Percentiles rank a stretch among this genome's conserved stretches.
phyloP scores from a whole-genome alignment of 2,888 invertebrate species.

The Dorcus hopei region DNA sequence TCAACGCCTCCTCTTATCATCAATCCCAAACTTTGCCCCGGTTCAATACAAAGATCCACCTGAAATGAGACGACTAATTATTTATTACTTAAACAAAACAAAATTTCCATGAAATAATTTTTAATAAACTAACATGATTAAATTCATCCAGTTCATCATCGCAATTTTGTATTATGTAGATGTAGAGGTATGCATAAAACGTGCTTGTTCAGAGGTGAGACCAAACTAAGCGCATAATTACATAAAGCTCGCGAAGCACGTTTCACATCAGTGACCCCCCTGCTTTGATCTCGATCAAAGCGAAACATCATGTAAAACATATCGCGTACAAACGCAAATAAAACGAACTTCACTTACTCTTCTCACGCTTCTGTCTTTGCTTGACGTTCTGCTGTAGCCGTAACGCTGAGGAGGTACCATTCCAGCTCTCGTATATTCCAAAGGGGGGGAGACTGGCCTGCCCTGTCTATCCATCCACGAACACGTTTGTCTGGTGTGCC shows the following conservation, averaged over 20 bases:
- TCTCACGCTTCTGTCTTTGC: constrained; percentile 64
- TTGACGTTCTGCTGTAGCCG: constrained; percentile 47
- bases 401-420: constrained; percentile 44
- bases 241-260: too few species aligned
- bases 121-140: neutral
- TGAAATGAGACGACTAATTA: constrained; percentile 43
- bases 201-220: too few species aligned
- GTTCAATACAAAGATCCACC: constrained; percentile 85
- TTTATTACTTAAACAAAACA: neutral
- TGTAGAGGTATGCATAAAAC: too few species aligned
- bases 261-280: too few species aligned
- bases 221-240: too few species aligned
- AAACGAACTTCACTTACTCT: constrained; percentile 52
- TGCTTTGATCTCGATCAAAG: neutral
- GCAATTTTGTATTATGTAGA: too few species aligned
- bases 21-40: constrained; percentile 86
- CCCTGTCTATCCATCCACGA: constrained; percentile 95
- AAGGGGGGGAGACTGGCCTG: constrained; percentile 81
- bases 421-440: constrained; percentile 54
- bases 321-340: neutral
- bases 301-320: neutral
- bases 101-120: neutral
- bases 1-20: constrained; percentile 95
- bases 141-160: neutral
- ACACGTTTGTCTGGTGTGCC: constrained; percentile 73